Evolutionary conservation across 1,140 invertebrate genomes (phyloP), one percentile per base, ranked within the genome.

Genomic region (Mactra quadrangularis): DNA sequence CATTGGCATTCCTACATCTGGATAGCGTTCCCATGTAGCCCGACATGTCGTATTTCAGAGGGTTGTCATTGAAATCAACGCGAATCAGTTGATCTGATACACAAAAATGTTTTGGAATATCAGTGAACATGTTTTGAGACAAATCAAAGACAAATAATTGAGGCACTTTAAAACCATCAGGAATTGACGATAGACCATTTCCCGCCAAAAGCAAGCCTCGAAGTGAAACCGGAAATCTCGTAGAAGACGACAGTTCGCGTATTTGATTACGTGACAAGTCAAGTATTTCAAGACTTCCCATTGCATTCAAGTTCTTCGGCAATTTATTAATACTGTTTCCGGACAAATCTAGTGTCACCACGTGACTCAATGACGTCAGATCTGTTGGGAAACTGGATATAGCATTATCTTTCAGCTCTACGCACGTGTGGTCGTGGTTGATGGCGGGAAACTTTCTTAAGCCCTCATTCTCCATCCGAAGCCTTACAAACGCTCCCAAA

Each of bases 21-120:
- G 31, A 57, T 3, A 81, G 19, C 17, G 19, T 71, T n/a, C 35
- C 53, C 19, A 71, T 71, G 33, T 71, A 33, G 1, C 19, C 31
- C 7, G 77, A 52, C 22, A 81, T 2, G 29, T 71, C 77, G 3
- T 27, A 7, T 19, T 22, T 15, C 1, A 78, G n/a, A n/a, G 29
- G 60, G n/a, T 81, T 81, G 31, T 59, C 6, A 1, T 53, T 70
- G 62, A 70, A 81, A 38, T 70, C 77, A 1, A 70, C 66, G 0
- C 64, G 31, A n/a, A 81, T 81, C 13, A 81, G 41, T n/a, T 70
- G 53, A 25, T 60, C 29, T 6, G 77, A 81, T 0, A 81, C 53
- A n/a, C 77, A 81, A 53, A 81, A 81, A 2, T 35, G 31, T 13
- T 70, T 45, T n/a, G 77, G 64, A 9, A 81, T 81, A 3, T 59